Percentiles rank a stretch among this genome's conserved stretches.
phyloP scores from a whole-genome alignment of 2,888 invertebrate species.

The Oscheius sp. region DNA sequence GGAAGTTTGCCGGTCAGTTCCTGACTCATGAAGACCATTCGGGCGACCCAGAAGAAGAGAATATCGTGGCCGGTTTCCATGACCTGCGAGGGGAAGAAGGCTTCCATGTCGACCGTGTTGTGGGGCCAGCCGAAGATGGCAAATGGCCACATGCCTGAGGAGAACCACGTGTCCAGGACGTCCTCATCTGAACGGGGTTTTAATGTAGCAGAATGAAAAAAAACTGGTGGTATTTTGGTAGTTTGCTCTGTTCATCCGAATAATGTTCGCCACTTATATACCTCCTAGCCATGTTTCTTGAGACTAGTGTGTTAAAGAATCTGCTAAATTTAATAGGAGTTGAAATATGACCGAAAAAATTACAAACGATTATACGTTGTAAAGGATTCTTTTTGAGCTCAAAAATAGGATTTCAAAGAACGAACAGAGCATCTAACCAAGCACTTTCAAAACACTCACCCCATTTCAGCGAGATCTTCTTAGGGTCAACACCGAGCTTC shows the following conservation, averaged over 20 bases:
- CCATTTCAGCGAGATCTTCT: slow-evolving; percentile 74
- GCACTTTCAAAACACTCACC: slow-evolving; percentile 62
- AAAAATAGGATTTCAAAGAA: no score
- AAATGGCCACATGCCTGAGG: slow-evolving; percentile 94
- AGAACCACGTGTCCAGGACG: slow-evolving; percentile 99
- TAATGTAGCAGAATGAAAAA: no score
- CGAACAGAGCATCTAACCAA: background rate
- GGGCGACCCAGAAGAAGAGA: slow-evolving; percentile 98
- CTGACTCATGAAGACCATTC: slow-evolving; percentile 97
- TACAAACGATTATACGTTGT: no score
- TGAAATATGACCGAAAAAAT: no score
- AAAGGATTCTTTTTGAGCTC: no score
- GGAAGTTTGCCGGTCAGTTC: slow-evolving; percentile 90
- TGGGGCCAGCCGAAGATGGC: slow-evolving; percentile 97
- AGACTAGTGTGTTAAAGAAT: no score
- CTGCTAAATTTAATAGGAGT: no score
- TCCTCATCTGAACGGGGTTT: slow-evolving; percentile 82
- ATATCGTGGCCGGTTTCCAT: slow-evolving; percentile 91
- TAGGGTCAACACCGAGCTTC: slow-evolving; percentile 79
- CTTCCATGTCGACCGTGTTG: slow-evolving; percentile 72
- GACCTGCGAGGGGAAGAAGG: slow-evolving; percentile 90
- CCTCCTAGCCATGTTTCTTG: no score
- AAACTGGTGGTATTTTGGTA: no score
- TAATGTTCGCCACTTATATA: no score
- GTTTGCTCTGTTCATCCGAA: no score